Evolutionary conservation across 2,113 vertebrate genomes (phyloP).

Genomic region (Nasalis larvatus): DNA sequence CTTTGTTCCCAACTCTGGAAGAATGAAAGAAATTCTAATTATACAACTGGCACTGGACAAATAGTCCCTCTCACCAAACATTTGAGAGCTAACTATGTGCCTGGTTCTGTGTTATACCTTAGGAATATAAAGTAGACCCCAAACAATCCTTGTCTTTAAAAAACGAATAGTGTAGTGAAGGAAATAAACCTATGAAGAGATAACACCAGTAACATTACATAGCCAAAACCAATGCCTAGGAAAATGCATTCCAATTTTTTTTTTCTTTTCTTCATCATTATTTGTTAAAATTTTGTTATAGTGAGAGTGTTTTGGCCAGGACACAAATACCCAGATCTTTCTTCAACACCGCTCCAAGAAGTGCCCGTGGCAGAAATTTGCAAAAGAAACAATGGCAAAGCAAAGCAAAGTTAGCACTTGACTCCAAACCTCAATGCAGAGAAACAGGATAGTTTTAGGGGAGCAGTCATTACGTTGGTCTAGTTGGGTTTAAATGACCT

Average conservation of each 20-base stretch:
- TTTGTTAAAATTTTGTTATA: conserved; percentile 9
- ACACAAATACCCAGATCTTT: not conserved
- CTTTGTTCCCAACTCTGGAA: conserved; percentile 63
- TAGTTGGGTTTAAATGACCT: not conserved
- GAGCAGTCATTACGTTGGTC: not conserved
- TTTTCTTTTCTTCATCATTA: not conserved
- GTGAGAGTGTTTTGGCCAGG: not conserved
- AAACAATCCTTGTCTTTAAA: not conserved
- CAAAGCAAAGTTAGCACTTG: not conserved
- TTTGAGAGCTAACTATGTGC: conserved; percentile 44
- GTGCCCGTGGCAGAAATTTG: not conserved
- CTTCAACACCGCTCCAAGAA: not conserved
- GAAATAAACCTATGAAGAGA: not conserved
- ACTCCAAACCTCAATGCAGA: not conserved
- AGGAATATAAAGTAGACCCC: conserved; percentile 58
- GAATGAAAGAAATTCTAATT: conserved; percentile 72
- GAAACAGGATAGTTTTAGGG: not conserved
- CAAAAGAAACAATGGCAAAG: not conserved
- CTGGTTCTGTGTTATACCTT: conserved; percentile 45
- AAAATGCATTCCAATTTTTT: conserved; percentile 22
- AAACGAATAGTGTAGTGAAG: not conserved
- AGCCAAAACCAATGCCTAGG: not conserved
- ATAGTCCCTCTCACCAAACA: conserved; percentile 40
- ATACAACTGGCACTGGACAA: conserved; percentile 63
- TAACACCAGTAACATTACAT: not conserved